phyloP scores from a whole-genome alignment of 2,797 vertebrate genomes.

The Pangasius larnaudii region DNA sequence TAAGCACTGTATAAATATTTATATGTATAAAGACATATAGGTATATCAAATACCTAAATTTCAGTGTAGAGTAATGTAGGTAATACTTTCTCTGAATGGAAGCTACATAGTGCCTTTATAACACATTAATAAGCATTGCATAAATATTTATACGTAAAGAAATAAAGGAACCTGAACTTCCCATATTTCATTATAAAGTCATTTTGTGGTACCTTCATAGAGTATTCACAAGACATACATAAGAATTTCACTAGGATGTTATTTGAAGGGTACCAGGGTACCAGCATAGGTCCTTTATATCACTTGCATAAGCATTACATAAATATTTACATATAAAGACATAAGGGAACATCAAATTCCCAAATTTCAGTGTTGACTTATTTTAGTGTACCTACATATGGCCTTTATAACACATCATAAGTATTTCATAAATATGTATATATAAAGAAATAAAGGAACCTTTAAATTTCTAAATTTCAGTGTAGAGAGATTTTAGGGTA shows the following conservation, averaged over 20 bases:
- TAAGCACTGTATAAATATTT: not conserved
- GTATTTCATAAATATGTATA: not conserved
- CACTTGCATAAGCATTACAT: not conserved
- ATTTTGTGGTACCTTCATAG: not conserved
- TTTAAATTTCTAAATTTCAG: not conserved
- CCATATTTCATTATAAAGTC: not conserved
- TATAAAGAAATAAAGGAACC: not conserved
- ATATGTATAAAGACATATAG: not conserved
- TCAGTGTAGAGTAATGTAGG: not conserved
- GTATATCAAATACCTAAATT: not conserved
- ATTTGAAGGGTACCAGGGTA: not conserved
- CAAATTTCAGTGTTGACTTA: not conserved
- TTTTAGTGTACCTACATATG: not conserved
- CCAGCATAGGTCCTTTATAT: not conserved
- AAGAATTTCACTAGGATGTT: not conserved
- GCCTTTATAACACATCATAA: not conserved
- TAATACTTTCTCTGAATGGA: too few relatives aligned
- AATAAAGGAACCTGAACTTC: not conserved
- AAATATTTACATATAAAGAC: not conserved
- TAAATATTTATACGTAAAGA: not conserved
- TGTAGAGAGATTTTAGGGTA: not conserved
- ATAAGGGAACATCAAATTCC: not conserved
- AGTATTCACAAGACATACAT: not conserved
- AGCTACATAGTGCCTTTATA: not conserved
- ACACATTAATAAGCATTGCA: not conserved